Conservation (phyloP, 2,113 vertebrate genomes). For the Ailuropoda melanoleuca region DNA sequence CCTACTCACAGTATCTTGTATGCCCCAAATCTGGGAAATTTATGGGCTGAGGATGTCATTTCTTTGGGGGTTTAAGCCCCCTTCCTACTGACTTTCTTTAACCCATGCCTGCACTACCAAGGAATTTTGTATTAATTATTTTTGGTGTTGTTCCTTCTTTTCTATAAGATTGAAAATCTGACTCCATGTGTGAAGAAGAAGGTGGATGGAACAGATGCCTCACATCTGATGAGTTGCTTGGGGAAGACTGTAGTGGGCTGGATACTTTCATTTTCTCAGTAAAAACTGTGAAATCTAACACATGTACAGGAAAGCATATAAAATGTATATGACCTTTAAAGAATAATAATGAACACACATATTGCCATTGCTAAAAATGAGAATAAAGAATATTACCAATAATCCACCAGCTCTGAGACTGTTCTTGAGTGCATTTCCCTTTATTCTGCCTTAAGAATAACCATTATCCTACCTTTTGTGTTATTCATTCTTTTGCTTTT, state of each 20-base stretch:
- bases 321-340: background rate
- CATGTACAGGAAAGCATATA: background rate
- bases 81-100: background rate
- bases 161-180: constrained; percentile 22
- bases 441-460: background rate
- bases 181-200: constrained; percentile 41
- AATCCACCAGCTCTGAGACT: accelerated
- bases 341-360: background rate
- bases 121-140: background rate
- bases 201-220: constrained; percentile 20
- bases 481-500: background rate
- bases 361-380: background rate
- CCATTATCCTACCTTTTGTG: background rate
- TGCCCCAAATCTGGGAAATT: background rate
- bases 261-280: constrained; percentile 29
- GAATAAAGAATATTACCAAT: background rate
- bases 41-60: background rate
- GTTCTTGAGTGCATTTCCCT: background rate
- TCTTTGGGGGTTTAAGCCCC: background rate
- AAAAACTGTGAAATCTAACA: background rate
- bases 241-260: background rate
- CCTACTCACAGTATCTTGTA: background rate
- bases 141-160: background rate
- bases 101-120: background rate
- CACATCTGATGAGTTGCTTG: constrained; percentile 8